phyloP scores from a whole-genome alignment of 2,113 vertebrate species.

The Lamprologus speciosus region DNA sequence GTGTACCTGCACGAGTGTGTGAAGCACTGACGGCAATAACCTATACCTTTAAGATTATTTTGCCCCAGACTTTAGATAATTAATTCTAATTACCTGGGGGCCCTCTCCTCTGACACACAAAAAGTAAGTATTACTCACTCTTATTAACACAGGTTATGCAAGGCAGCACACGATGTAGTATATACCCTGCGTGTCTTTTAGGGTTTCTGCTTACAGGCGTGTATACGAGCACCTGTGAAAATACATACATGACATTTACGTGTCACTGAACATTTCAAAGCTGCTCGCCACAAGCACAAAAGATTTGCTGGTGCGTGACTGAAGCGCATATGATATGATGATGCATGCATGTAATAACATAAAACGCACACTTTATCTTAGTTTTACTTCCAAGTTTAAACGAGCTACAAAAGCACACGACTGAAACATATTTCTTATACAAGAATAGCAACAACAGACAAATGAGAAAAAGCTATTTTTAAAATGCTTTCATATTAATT shows the following conservation, averaged over 20 bases:
- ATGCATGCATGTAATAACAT: constrained; percentile 18
- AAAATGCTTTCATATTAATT: constrained; percentile 49
- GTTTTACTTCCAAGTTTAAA: not conserved
- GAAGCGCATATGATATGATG: not conserved
- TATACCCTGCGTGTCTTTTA: not conserved
- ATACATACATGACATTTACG: constrained; percentile 6
- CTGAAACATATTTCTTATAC: not conserved
- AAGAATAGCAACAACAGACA: not conserved
- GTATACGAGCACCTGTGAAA: not conserved
- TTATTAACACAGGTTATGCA: constrained; percentile 25
- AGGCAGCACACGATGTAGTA: not conserved
- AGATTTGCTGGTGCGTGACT: not conserved
- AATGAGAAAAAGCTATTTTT: not conserved
- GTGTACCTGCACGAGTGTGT: not conserved
- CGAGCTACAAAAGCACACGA: constrained; percentile 9
- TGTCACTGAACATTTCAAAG: constrained; percentile 16
- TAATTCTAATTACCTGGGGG: constrained; percentile 55
- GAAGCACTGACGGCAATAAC: constrained; percentile 17
- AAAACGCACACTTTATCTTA: constrained; percentile 27
- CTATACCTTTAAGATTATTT: constrained; percentile 42
- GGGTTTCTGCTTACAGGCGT: not conserved
- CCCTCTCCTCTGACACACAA: constrained; percentile 51
- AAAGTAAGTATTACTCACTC: constrained; percentile 54
- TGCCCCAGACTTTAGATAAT: constrained; percentile 55
- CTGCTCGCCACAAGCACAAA: not conserved